Conservation (phyloP, 1,140 invertebrate genomes). For the Brachionus manjavacas region DNA sequence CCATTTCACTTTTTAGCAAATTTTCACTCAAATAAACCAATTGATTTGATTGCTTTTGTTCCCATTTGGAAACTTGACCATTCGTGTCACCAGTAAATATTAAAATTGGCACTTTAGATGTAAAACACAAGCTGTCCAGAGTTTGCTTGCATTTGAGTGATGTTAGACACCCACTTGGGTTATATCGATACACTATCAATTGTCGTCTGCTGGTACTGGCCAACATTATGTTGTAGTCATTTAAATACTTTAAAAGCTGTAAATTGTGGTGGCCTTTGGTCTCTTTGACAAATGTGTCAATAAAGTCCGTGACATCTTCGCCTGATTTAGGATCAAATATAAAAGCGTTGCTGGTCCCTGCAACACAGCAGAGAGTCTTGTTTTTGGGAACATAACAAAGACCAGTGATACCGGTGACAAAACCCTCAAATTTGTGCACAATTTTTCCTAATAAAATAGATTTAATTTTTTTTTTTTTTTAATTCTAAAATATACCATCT, state of each 20-base stretch:
- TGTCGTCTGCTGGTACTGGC: slow-evolving; percentile 53
- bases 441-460: slow-evolving; percentile 43
- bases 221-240: slow-evolving; percentile 50
- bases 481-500: slow-evolving; percentile 48
- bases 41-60: slow-evolving; percentile 57
- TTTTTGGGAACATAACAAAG: slow-evolving; percentile 55
- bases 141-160: slow-evolving; percentile 50
- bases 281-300: slow-evolving; percentile 28
- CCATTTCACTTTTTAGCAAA: slow-evolving; percentile 33
- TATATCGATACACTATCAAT: slow-evolving; percentile 56
- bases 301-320: slow-evolving; percentile 51
- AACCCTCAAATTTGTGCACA: slow-evolving; percentile 53
- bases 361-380: slow-evolving; percentile 54
- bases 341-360: slow-evolving; percentile 51
- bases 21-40: slow-evolving; percentile 50
- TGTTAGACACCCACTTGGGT: slow-evolving; percentile 55
- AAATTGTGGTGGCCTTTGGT: slow-evolving; percentile 46
- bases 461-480: neutral
- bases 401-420: slow-evolving; percentile 52
- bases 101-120: slow-evolving; percentile 44
- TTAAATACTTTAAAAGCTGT: slow-evolving; percentile 52
- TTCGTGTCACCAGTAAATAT: slow-evolving; percentile 55
- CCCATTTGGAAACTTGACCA: slow-evolving; percentile 56
- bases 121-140: slow-evolving; percentile 49
- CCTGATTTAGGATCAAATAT: slow-evolving; percentile 57